Evolutionary conservation across 2,113 vertebrate genomes (phyloP).

Genomic region (Noctilio leporinus): DNA sequence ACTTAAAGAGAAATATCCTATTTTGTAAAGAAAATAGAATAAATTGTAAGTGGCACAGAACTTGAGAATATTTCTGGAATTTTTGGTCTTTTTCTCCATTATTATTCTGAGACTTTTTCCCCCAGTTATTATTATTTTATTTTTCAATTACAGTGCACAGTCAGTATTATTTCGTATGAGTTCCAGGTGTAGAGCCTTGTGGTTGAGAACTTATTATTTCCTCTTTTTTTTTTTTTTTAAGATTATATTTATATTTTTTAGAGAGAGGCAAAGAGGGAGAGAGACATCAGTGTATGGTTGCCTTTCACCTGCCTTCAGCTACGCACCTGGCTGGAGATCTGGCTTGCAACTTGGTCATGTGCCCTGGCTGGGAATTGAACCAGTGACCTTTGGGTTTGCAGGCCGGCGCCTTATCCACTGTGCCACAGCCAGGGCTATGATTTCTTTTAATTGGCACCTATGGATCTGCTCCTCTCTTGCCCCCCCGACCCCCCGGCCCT

Average conservation of each 20-base stretch:
- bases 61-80: background rate
- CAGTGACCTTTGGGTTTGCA: too few species aligned
- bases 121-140: background rate
- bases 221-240: too few species aligned
- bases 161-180: background rate
- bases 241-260: too few species aligned
- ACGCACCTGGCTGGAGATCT: too few species aligned
- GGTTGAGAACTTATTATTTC: background rate
- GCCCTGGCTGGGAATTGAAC: too few species aligned
- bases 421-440: too few species aligned
- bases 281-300: too few species aligned
- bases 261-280: too few species aligned
- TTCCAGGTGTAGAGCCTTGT: background rate
- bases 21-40: background rate
- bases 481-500: rapidly evolving
- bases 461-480: background rate
- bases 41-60: background rate
- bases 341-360: too few species aligned
- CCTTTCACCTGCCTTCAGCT: too few species aligned
- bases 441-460: rapidly evolving
- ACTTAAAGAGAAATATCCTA: background rate
- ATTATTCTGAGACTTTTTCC: background rate
- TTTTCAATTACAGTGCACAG: background rate
- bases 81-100: background rate
- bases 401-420: too few species aligned